These are phyloP conservation scores for Chloropsis hardwickii DNA, from an alignment of 2,113 vertebrate genomes.

Conservation along the genomic window DNA sequence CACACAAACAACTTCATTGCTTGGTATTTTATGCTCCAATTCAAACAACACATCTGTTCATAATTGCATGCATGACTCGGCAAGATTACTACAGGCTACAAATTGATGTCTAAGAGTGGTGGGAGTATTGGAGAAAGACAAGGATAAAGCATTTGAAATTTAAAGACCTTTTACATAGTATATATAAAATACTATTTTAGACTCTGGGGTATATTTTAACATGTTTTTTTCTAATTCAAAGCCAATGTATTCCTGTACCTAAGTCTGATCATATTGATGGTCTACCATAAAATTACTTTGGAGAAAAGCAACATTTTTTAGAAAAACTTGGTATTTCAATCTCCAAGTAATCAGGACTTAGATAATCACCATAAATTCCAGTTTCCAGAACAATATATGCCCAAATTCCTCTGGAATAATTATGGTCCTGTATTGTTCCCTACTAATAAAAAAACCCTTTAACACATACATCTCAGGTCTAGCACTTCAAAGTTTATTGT, in stretches of 20 bases:
- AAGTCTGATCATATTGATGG: not conserved
- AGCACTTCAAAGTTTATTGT: not conserved
- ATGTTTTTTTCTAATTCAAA: not conserved
- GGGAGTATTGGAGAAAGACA: not conserved
- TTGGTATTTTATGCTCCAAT: conserved; percentile 37
- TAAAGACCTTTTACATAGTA: not conserved
- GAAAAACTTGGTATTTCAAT: not conserved
- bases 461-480: not conserved
- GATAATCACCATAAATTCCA: not conserved
- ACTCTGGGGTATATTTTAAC: not conserved
- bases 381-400: not conserved
- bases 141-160: not conserved
- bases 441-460: not conserved
- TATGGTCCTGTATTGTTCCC: not conserved
- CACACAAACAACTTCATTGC: conserved; percentile 14
- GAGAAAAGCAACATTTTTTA: not conserved
- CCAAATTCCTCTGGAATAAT: not conserved
- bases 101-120: not conserved
- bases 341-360: not conserved
- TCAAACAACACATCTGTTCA: conserved; percentile 39
- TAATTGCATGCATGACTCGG: conserved; percentile 5
- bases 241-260: not conserved
- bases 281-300: not conserved
- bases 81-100: conserved; percentile 21
- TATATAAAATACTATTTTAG: not conserved